Base-by-base conservation (phyloP, 2,888 invertebrate species). In the Cephonodes hylas region DNA sequence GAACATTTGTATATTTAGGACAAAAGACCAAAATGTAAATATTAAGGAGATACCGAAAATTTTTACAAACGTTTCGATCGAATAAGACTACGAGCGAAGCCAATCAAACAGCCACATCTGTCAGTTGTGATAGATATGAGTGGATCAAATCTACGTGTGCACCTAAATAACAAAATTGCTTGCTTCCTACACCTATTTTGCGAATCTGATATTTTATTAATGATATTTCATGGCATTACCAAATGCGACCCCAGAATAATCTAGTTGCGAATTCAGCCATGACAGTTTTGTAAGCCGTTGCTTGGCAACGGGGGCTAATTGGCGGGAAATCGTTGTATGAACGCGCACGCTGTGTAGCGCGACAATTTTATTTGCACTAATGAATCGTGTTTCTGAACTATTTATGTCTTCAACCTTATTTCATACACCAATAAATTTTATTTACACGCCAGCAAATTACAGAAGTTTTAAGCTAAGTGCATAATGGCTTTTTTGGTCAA, bases 251-350 rank as follows among this genome's bases (percentile, higher is more conserved):
- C 44, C 58, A 63, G 31, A 60, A 31, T 31, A 53, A 53, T 53
- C 53, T 53, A 53, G 53, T 53, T 53, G 15, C 10, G n/a, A 10
- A 20, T 53, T 53, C 81, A 75, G 76, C 80, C 83, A 81, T 86
- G 80, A 78, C 78, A 79, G 79, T 78, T 77, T 73, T 67, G 66
- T 68, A 27, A 8, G 69, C 69, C 72, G 84, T 86, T 82, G 82
- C 86, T 72, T 79, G 71, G 86, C 84, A 81, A 87, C 86, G 70
- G 10, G 59, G 72, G 62, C 73, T 88, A 88, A 88, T 88, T 88
- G 87, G 86, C 86, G 81, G 80, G 77, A 85, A 85, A 87, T 86
- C 80, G 79, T 67, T 75, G 72, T 77, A 76, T 75, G 81, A 83
- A 84, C 27, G 53, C 31, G 31, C 31, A 31, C 53, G 53, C 53